These are phyloP conservation scores for Gephyroberyx darwinii DNA, from an alignment of 2,797 vertebrate genomes.

Conservation along the genomic window DNA sequence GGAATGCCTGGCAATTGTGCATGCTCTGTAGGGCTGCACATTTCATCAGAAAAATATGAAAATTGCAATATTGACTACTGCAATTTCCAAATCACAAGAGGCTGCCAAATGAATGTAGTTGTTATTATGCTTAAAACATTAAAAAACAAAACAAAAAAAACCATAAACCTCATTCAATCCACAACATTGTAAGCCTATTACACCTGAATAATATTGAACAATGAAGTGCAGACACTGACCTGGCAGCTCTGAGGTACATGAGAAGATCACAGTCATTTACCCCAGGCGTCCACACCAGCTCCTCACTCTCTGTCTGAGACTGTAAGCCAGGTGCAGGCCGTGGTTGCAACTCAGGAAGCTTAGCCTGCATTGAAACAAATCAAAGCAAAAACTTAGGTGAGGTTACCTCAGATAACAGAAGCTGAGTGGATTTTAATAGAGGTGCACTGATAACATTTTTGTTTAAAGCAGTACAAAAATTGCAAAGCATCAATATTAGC, in stretches of 20 bases:
- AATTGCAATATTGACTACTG: background rate
- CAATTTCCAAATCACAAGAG: background rate
- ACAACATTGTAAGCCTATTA: background rate
- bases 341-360: slow-evolving; percentile 94
- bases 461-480: background rate
- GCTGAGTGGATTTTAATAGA: background rate
- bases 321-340: slow-evolving; percentile 85
- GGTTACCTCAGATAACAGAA: background rate
- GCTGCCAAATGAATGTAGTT: background rate
- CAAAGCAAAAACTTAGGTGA: background rate
- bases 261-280: slow-evolving; percentile 99
- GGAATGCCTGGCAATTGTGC: no score
- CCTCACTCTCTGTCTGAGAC: slow-evolving; percentile 90
- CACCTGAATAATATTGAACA: background rate
- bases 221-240: slow-evolving; percentile 77
- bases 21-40: background rate
- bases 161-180: background rate
- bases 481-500: background rate
- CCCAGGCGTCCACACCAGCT: slow-evolving; percentile 97
- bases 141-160: background rate
- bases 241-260: slow-evolving; percentile 97
- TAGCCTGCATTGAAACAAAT: slow-evolving; percentile 82
- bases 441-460: background rate
- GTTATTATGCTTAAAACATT: background rate
- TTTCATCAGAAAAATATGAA: background rate